Evolutionary conservation across 2,888 invertebrate genomes (phyloP), one percentile per base, ranked within the genome.

Genomic region (Platerodrilus igneus): DNA sequence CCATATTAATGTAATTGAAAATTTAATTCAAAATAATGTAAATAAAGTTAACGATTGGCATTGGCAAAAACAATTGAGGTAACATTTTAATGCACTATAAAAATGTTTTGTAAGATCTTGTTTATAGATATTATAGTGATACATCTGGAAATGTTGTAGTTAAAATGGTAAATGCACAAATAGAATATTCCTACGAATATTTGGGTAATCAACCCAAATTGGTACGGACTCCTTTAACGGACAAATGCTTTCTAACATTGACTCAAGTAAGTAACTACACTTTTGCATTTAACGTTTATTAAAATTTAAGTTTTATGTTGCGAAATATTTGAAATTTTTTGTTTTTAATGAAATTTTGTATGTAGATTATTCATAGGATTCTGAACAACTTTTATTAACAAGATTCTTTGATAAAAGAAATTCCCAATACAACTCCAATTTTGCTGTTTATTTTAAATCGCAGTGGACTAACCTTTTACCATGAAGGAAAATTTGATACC

Each of bases 161-260:
- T 37, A 81, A 81, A 67, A 96, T 97, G 86, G 96, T 90, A 3
- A 85, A 91, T 62, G 90, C 96, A 9, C 83, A 90, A 68, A 92
- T 99, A 72, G 79, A 86, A 15, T 99, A 99, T 68, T 91, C 95
- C 0, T 99, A 92, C 63, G 99, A 99, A 69, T 99, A 97, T 66
- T 86, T 97, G 58, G 99, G 99, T n/a, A 92, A 93, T 66, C 84
- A 88, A 2, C 82, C 86, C 22, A 95, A 95, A 68, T 77, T 99
- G 53, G 99, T 99, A 4, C 85, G 94, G 59, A 99, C 99, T 0
- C 88, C 90, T 18, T 73, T 97, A 36, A 97, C 97, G 10, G 96
- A 99, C 68, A 91, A 94, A 64, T 99, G 99, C 64, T 99, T 96
- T 69, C 75, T 99, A 39, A 95, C 97, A 25, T 73, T 99, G 41